Base-by-base conservation (phyloP, 2,113 vertebrate species). In the Mastomys coucha region DNA sequence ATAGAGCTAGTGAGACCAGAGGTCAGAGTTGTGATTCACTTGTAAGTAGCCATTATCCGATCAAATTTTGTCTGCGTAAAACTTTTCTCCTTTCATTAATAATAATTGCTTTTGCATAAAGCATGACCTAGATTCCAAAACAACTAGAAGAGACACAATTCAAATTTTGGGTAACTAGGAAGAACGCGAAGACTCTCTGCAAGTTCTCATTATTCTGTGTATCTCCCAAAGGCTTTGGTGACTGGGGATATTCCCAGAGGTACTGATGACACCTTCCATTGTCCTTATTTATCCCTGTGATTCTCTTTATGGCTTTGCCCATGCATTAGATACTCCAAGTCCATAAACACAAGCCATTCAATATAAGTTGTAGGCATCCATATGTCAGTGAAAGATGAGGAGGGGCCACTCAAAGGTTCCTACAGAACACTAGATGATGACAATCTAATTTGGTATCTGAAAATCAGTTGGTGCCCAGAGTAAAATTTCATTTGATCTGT, bases 391-490 rank as follows among this genome's bases (percentile, higher is more conserved):
- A 92, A 80, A 63, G 10, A 91, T 65, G 19, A 78, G 63, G 7
- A 69, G 2, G 67, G 24, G 33, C 26, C 67, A 24, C 28, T 22
- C 33, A 45, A 16, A n/a, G 4, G 31, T 33, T 76, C 33, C 53
- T 45, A 11, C 28, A 51, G 82, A 77, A 81, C 49, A 81, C 45
- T 36, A 85, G 42, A 86, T 67, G 72, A 69, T 84, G 49, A 70
- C 26, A 88, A 88, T 80, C 14, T 14, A 72, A 58, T 69, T 91
- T 91, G 33, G 39, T 65, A 80, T 82, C 39, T 70, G 84, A 91
- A 94, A 96, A 67, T 94, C 90, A 80, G 69, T 31, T 80, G 28
- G 39, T 81, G 33, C 88, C 63, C 45, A 82, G 75, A 94, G 93
- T 90, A 90, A 78, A 92, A 81, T 94, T 92, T 67, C 45, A 81